Conservation (phyloP, 2,888 invertebrate species). For the Phrixothrix hirtus region DNA sequence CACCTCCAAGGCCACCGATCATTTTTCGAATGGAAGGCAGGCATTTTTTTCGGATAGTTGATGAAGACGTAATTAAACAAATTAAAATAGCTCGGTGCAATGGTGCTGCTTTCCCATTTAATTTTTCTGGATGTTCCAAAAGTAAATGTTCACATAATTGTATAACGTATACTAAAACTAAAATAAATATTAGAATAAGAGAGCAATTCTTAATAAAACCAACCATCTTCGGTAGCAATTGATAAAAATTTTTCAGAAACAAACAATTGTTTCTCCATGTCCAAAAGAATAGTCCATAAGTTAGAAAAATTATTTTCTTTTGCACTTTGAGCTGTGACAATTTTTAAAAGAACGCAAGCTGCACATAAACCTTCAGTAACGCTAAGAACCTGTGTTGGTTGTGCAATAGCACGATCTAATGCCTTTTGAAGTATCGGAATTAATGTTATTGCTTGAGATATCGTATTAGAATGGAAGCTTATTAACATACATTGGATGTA, state of each 20-base stretch:
- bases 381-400: conserved; percentile 70
- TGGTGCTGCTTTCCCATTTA: conserved; percentile 68
- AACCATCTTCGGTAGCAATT: conserved; percentile 70
- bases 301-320: conserved; percentile 59
- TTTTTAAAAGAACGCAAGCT: conserved; percentile 67
- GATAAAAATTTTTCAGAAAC: conserved; percentile 80
- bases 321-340: conserved; percentile 59
- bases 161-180: conserved; percentile 71
- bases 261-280: conserved; percentile 78
- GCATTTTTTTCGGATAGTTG: conserved; percentile 66
- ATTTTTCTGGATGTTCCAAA: conserved; percentile 68
- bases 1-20: conserved; percentile 63
- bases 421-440: conserved; percentile 69
- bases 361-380: conserved; percentile 75
- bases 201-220: no score
- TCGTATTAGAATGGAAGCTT: conserved; percentile 63
- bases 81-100: conserved; percentile 73
- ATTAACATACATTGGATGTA: conserved; percentile 77
- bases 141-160: conserved; percentile 74
- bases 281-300: conserved; percentile 73
- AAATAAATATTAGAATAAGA: no score
- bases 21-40: conserved; percentile 65
- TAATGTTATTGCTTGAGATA: conserved; percentile 57
- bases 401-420: conserved; percentile 75
- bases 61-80: conserved; percentile 67